Percentiles rank a stretch among this genome's conserved stretches.
These are phyloP conservation scores for Isichthys henryi DNA, from an alignment of 2,113 vertebrate species.

Conservation along the genomic window DNA sequence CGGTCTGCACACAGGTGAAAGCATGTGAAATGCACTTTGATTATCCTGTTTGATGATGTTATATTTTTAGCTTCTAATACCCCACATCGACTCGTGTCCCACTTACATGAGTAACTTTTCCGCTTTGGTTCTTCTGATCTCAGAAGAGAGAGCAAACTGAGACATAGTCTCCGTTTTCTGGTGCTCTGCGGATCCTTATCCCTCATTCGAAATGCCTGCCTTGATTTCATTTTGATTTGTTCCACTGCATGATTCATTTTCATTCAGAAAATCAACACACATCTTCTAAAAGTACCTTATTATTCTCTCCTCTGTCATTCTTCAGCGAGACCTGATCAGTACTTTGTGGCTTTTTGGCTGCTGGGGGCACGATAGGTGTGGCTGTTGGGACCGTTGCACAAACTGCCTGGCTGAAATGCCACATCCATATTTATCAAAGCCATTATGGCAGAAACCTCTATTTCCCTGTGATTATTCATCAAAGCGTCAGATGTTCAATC, in stretches of 20 bases:
- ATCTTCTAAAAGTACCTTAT: neutral
- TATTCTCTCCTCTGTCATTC: neutral
- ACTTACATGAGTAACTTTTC: neutral
- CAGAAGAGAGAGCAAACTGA: neutral
- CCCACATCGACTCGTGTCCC: neutral
- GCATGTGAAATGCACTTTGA: neutral
- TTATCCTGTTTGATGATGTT: neutral
- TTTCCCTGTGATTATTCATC: neutral
- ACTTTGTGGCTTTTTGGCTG: neutral
- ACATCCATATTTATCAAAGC: neutral
- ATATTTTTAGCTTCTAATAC: neutral
- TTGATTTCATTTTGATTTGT: neutral
- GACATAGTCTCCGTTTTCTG: neutral
- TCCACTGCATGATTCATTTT: neutral
- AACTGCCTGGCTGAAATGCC: neutral
- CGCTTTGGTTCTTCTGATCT: neutral
- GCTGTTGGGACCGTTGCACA: neutral
- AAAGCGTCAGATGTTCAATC: neutral
- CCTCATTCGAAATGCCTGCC: neutral
- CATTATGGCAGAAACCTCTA: neutral
- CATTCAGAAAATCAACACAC: neutral
- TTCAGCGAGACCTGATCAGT: neutral
- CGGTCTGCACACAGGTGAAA: neutral
- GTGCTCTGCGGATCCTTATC: neutral
- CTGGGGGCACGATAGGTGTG: neutral